Evolutionary conservation across 2,113 vertebrate species (phyloP).

Genomic region (Pseudorectes ferrugineus): DNA sequence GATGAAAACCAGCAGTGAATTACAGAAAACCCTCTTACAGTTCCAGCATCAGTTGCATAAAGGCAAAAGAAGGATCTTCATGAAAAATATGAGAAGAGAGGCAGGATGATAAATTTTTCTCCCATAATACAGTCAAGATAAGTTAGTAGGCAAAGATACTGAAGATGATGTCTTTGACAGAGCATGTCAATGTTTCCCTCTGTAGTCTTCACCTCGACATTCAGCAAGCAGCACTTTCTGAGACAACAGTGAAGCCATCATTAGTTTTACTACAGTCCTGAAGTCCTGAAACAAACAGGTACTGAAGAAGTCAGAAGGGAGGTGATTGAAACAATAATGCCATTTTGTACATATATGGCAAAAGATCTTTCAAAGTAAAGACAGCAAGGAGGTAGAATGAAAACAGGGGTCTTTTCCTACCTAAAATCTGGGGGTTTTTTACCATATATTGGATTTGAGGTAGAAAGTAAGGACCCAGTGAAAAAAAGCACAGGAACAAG

Average conservation of each 20-base stretch:
- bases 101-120: not conserved
- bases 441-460: not conserved
- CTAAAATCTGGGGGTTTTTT: not conserved
- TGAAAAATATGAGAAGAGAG: not conserved
- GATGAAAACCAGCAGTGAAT: not conserved
- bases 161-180: not conserved
- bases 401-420: not conserved
- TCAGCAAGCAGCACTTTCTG: not conserved
- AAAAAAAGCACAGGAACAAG: not conserved
- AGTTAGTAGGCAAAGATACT: not conserved
- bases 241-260: not conserved
- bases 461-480: not conserved
- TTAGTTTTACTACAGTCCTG: not conserved
- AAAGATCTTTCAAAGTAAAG: not conserved
- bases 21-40: not conserved
- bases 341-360: not conserved
- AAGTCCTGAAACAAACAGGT: not conserved
- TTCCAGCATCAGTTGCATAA: not conserved
- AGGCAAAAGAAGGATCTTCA: not conserved
- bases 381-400: not conserved
- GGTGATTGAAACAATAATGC: not conserved
- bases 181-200: accelerated
- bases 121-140: not conserved
- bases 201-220: not conserved
- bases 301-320: not conserved